Evolutionary conservation across 2,888 invertebrate genomes (phyloP).

Genomic region (Ophion costatus): DNA sequence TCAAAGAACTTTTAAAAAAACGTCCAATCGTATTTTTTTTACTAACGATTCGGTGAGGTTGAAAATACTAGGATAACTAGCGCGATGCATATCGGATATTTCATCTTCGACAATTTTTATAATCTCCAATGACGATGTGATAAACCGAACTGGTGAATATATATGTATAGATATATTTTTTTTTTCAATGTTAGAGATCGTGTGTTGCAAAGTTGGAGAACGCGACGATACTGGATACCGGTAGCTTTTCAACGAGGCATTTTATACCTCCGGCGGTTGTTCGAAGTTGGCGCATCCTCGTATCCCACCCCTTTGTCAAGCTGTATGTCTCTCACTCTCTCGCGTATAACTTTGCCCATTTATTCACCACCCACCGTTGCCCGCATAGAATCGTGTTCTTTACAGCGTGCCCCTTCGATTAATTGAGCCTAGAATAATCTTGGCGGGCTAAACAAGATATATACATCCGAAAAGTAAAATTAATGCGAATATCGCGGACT

Average conservation of each 20-base stretch:
- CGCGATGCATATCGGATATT: slow-evolving; percentile 67
- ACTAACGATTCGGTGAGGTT: slow-evolving; percentile 75
- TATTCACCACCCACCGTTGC: slow-evolving; percentile 44
- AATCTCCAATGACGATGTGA: slow-evolving; percentile 5
- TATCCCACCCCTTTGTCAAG: slow-evolving; percentile 50
- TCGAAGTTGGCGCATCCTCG: slow-evolving; percentile 65
- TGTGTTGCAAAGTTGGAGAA: slow-evolving; percentile 65
- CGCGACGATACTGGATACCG: slow-evolving; percentile 74
- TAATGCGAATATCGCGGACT: slow-evolving; percentile 27
- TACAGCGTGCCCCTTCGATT: slow-evolving; percentile 61
- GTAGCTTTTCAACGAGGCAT: slow-evolving; percentile 72
- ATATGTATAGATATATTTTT: neutral
- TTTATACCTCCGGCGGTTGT: slow-evolving; percentile 75
- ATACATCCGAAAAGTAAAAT: slow-evolving; percentile 5
- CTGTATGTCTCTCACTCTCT: slow-evolving; percentile 45
- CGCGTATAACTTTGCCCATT: slow-evolving; percentile 42
- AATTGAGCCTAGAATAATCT: slow-evolving; percentile 63
- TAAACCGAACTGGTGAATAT: neutral
- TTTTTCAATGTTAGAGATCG: slow-evolving; percentile 12
- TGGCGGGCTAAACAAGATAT: neutral
- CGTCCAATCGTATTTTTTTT: neutral
- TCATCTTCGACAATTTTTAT: slow-evolving; percentile 67
- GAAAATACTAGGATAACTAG: slow-evolving; percentile 73
- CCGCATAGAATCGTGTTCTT: slow-evolving; percentile 47
- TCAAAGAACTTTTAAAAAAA: neutral